Conservation (phyloP, 2,797 vertebrate species). For the Tinamus major region DNA sequence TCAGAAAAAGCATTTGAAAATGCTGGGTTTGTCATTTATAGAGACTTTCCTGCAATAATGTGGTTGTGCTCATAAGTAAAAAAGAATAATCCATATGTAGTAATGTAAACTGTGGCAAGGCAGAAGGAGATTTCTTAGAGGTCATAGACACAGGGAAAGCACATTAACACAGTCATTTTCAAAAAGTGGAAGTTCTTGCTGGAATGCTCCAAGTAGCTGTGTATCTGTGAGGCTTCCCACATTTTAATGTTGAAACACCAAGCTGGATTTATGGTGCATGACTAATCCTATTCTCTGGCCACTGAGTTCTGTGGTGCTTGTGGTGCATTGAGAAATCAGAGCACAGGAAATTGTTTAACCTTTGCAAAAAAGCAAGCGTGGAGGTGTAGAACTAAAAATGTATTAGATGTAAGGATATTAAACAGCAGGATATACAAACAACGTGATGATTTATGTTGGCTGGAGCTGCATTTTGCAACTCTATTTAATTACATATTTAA, state of each 20-base stretch:
- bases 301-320: background rate
- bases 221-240: background rate
- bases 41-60: background rate
- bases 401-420: background rate
- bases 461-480: background rate
- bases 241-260: background rate
- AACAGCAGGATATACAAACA: background rate
- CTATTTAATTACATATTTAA: background rate
- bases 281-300: background rate
- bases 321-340: background rate
- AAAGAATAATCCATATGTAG: too few species aligned
- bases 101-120: too few species aligned
- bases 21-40: background rate
- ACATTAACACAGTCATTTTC: background rate
- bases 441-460: background rate
- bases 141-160: background rate
- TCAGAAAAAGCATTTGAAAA: background rate
- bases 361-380: background rate
- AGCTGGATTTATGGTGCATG: background rate
- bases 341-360: background rate
- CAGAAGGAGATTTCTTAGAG: background rate
- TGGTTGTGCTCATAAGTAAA: background rate
- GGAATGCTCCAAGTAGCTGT: background rate
- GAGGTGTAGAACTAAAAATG: background rate
- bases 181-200: background rate